These are phyloP conservation scores for Kryptolebias marmoratus DNA, from an alignment of 2,113 vertebrate species.

Conservation along the genomic window DNA sequence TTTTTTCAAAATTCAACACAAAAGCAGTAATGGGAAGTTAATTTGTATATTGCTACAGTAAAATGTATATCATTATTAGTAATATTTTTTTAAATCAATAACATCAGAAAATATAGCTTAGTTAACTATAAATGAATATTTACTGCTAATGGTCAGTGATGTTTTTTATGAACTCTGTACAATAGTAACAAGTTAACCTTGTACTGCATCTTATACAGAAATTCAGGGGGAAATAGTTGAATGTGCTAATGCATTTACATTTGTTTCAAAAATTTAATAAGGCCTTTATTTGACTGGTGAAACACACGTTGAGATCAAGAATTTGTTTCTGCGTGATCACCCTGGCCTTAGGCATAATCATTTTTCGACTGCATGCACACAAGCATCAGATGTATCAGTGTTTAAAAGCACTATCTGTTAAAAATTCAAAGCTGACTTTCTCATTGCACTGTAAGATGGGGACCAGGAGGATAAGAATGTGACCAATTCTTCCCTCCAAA, in stretches of 20 bases:
- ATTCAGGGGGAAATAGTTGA: neutral
- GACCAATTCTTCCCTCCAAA: conserved; percentile 44
- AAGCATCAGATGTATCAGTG: conserved; percentile 4
- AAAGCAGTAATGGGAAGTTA: neutral
- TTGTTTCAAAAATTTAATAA: neutral
- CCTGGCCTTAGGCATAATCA: neutral
- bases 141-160: neutral
- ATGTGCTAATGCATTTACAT: neutral
- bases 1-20: neutral
- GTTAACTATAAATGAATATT: neutral
- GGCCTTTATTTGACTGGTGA: neutral
- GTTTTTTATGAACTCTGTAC: neutral
- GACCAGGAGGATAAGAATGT: conserved; percentile 38
- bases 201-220: neutral
- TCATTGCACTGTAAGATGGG: conserved; percentile 22
- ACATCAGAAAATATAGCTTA: no score
- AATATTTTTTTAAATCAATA: neutral
- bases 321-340: neutral
- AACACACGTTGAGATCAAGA: neutral
- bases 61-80: neutral
- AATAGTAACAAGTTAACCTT: neutral
- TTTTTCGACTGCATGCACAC: neutral
- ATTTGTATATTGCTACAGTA: neutral
- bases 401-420: conserved; percentile 25
- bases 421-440: conserved; percentile 24